Evolutionary conservation across 2,113 vertebrate species (phyloP).

Genomic region (Phalacrocorax aristotelis): DNA sequence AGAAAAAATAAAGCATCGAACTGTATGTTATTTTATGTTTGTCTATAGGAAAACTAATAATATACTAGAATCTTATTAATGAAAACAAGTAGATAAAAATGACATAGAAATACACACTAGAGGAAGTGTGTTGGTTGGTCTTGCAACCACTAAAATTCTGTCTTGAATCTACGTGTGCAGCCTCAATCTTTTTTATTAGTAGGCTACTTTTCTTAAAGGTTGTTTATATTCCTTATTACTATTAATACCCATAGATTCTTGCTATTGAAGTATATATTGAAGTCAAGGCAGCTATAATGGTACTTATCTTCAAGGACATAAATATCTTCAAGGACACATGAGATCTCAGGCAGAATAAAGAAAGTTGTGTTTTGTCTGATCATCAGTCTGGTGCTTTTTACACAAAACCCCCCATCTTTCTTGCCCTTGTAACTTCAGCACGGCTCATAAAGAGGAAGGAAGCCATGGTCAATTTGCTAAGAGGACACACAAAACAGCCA

Average conservation of each 20-base stretch:
- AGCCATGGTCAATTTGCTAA: neutral
- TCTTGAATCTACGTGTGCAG: neutral
- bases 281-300: neutral
- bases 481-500: neutral
- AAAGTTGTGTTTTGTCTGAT: neutral
- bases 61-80: neutral
- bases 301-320: neutral
- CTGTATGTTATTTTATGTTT: neutral
- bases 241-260: neutral
- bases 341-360: neutral
- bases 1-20: rapidly evolving
- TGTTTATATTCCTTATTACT: neutral
- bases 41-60: neutral
- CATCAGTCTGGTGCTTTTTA: neutral
- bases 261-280: neutral
- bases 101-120: neutral
- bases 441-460: neutral
- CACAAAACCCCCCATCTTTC: neutral
- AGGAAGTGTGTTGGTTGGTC: neutral
- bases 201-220: neutral
- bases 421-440: neutral
- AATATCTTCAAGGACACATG: neutral
- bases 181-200: neutral
- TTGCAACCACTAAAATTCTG: neutral
- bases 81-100: neutral